A percentile compares a stretch with the other conserved stretches of the same genome.
phyloP scores from a whole-genome alignment of 2,888 invertebrate genomes.

The Dasypolia templi region DNA sequence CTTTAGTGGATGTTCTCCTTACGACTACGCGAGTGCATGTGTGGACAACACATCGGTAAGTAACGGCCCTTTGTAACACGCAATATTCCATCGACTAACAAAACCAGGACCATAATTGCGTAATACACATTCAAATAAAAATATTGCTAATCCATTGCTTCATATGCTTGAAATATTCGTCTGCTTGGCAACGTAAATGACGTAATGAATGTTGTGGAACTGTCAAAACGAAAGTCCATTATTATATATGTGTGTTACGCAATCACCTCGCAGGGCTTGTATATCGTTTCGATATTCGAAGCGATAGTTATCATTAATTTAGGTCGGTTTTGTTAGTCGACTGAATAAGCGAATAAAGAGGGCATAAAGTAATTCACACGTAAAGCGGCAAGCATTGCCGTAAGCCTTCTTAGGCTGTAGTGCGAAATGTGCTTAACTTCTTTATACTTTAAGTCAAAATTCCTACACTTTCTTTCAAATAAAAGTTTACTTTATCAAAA shows the following conservation, averaged over 20 bases:
- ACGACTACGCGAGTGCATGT: conserved; percentile 91
- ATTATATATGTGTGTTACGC: background rate
- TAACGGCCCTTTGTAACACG: conserved; percentile 79
- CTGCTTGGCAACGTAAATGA: background rate
- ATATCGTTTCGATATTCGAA: conserved; percentile 32
- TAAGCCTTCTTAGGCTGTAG: conserved; percentile 80
- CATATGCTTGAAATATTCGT: background rate
- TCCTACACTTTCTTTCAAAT: conserved; percentile 53
- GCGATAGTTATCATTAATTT: background rate
- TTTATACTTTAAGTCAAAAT: conserved; percentile 66
- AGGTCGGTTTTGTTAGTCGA: conserved; percentile 76
- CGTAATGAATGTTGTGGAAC: background rate
- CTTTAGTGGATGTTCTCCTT: conserved; percentile 91
- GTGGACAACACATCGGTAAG: conserved; percentile 90
- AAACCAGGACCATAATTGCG: conserved; percentile 50
- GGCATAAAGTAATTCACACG: conserved; percentile 79
- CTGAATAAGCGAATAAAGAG: conserved; percentile 78
- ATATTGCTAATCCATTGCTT: background rate
- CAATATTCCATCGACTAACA: conserved; percentile 80
- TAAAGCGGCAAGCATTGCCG: conserved; percentile 89
- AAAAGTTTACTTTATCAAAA: conserved; percentile 39
- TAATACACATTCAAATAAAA: background rate
- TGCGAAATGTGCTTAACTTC: conserved; percentile 82
- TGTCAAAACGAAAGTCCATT: background rate
- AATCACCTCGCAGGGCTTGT: background rate